Evolutionary conservation across 2,113 vertebrate species (phyloP).

Genomic region (Rutilus rutilus): DNA sequence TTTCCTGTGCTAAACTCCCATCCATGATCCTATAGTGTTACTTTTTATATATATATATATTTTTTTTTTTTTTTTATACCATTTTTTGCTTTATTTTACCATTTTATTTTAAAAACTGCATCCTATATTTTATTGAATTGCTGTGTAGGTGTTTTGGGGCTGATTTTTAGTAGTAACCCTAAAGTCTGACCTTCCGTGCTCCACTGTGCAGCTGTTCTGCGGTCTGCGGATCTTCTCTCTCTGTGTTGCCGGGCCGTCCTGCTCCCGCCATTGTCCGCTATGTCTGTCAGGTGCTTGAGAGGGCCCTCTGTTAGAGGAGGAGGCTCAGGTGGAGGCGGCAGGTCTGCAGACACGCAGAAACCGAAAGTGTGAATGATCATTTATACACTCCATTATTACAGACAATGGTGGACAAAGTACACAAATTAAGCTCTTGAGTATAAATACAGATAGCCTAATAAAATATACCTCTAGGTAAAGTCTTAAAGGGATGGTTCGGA

Average conservation of each 20-base stretch:
- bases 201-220: slow-evolving; percentile 60
- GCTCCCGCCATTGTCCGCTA: slow-evolving; percentile 65
- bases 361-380: background rate
- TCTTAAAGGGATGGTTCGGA: too few species aligned
- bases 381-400: background rate
- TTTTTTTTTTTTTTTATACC: too few species aligned
- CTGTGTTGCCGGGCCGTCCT: slow-evolving; percentile 66
- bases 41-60: too few species aligned
- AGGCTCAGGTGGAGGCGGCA: slow-evolving; percentile 86
- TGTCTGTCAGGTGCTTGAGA: slow-evolving; percentile 66
- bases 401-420: background rate
- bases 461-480: too few species aligned
- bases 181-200: slow-evolving; percentile 56
- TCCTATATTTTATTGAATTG: background rate
- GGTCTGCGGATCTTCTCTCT: slow-evolving; percentile 64
- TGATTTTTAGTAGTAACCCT: background rate
- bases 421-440: too few species aligned
- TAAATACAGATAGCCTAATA: too few species aligned
- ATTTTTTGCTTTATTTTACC: too few species aligned
- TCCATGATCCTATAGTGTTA: background rate
- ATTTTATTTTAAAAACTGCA: background rate
- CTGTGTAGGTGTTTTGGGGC: background rate
- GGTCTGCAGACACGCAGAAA: slow-evolving; percentile 69
- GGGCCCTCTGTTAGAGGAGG: slow-evolving; percentile 74
- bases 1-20: background rate